Conservation (phyloP, 1,140 invertebrate genomes). For the Periplaneta americana region DNA sequence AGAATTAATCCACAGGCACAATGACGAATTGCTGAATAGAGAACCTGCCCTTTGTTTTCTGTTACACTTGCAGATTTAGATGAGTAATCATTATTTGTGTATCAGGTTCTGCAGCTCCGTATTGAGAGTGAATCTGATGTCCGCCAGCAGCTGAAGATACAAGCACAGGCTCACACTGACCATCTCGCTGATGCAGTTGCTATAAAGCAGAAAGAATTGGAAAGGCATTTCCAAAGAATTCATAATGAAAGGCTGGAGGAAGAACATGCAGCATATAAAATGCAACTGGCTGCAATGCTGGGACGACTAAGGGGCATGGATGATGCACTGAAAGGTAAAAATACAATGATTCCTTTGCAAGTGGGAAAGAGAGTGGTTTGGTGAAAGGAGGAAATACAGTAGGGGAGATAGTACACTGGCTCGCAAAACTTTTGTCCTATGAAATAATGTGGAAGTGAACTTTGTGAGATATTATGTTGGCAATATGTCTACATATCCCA, state of each 20-base stretch:
- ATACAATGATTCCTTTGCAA: no score
- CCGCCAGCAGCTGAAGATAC: conserved; percentile 67
- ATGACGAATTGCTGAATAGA: no score
- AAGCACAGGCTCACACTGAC: conserved; percentile 77
- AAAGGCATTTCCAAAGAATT: conserved; percentile 52
- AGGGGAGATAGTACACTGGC: no score
- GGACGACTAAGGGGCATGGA: conserved; percentile 84
- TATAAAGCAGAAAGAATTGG: conserved; percentile 63
- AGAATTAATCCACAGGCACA: no score
- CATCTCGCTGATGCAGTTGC: conserved; percentile 70
- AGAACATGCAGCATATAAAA: conserved; percentile 65
- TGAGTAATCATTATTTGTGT: not conserved
- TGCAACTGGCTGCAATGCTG: conserved; percentile 72
- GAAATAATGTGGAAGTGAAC: no score
- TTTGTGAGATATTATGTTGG: no score
- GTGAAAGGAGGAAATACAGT: no score
- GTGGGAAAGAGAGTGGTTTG: no score
- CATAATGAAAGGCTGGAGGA: conserved; percentile 63
- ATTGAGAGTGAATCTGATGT: conserved; percentile 67
- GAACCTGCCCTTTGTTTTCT: not conserved
- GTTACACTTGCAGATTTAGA: not conserved
- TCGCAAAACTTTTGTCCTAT: no score
- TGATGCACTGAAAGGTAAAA: conserved; percentile 76
- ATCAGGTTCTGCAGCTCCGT: conserved; percentile 44
- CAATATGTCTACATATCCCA: no score